These are phyloP conservation scores for Montipora capitata DNA, from an alignment of 92 coral and sea anemone genomes.

Conservation along the genomic window DNA sequence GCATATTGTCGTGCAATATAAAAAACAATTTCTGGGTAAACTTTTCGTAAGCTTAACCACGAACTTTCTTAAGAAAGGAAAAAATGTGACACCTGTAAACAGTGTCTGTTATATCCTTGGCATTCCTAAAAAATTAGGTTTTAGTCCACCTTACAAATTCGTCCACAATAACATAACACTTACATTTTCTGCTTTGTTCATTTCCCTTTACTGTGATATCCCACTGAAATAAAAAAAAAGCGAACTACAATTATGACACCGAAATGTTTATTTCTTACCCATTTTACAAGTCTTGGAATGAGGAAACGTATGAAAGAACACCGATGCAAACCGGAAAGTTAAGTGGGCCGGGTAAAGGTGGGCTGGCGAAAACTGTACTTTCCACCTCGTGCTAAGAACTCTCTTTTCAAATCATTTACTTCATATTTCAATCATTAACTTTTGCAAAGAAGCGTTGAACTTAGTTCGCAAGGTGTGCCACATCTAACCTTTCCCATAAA, in stretches of 20 bases:
- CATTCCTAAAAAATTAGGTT: too few relatives aligned
- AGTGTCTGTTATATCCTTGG: too few relatives aligned
- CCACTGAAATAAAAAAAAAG: slow-evolving; percentile 20
- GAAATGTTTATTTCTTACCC: background rate
- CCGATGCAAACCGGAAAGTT: background rate
- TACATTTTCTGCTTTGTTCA: slow-evolving; percentile 32
- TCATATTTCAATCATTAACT: background rate
- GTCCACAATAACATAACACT: background rate
- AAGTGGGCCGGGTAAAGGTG: background rate
- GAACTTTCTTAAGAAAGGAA: too few relatives aligned
- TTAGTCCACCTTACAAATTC: background rate
- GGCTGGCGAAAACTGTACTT: background rate
- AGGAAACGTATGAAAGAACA: background rate
- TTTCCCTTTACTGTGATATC: slow-evolving; percentile 19
- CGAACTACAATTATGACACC: background rate
- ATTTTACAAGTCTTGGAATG: background rate
- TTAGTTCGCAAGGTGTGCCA: background rate
- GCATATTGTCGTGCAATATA: too few relatives aligned
- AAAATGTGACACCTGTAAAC: too few relatives aligned
- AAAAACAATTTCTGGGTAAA: too few relatives aligned
- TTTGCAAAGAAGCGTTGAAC: background rate
- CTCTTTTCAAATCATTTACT: too few relatives aligned
- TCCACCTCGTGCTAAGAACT: background rate
- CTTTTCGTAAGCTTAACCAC: too few relatives aligned
- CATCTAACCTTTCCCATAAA: background rate